A percentile compares a stretch with the other conserved stretches of the same genome.
phyloP scores from a whole-genome alignment of 2,797 vertebrate genomes.

The Channa striata region DNA sequence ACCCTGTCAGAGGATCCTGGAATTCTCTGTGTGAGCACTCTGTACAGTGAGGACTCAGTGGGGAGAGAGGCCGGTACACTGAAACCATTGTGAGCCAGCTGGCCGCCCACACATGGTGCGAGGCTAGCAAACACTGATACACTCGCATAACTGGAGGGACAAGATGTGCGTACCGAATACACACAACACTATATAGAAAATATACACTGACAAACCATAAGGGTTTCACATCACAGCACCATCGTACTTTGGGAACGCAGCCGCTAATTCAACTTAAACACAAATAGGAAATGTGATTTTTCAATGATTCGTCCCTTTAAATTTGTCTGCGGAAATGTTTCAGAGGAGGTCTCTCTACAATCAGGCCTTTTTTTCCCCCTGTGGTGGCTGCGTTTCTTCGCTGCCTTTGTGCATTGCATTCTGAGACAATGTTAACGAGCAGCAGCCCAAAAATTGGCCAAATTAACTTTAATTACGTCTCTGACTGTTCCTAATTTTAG shows the following conservation, averaged over 20 bases:
- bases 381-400: not conserved
- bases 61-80: slow-evolving; percentile 72
- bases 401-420: not conserved
- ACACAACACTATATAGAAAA: not conserved
- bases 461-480: not conserved
- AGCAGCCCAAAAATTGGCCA: not conserved
- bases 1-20: slow-evolving; percentile 68
- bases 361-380: slow-evolving; percentile 10
- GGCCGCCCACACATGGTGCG: slow-evolving; percentile 70
- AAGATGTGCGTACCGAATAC: slow-evolving; percentile 26
- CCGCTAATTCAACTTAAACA: slow-evolving; percentile 1
- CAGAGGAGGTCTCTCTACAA: not conserved
- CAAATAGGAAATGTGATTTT: not conserved
- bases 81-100: slow-evolving; percentile 75
- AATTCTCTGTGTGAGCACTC: slow-evolving; percentile 57
- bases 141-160: slow-evolving; percentile 43
- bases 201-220: not conserved
- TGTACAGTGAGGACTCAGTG: slow-evolving; percentile 67
- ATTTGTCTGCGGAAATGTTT: slow-evolving; percentile 2
- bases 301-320: not conserved
- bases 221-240: not conserved
- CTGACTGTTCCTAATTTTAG: not conserved
- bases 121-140: slow-evolving; percentile 54
- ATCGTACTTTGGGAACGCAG: not conserved
- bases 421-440: not conserved